These are phyloP conservation scores for Daphoenositta chrysoptera DNA, from an alignment of 2,113 vertebrate genomes.

Conservation along the genomic window DNA sequence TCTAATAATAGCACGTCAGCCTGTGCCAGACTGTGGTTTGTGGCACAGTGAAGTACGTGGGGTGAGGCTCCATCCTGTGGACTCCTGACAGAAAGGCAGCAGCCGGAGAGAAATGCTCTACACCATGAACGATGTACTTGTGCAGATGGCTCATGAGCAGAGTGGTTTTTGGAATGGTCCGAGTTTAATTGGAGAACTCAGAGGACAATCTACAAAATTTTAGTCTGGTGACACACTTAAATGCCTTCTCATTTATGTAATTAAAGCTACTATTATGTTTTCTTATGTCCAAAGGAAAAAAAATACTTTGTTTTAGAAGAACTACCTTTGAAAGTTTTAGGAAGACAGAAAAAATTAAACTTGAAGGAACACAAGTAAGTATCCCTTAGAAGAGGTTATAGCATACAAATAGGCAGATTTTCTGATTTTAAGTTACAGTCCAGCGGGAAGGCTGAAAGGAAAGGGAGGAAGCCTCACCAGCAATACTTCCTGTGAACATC, in stretches of 20 bases:
- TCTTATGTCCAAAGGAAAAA: neutral
- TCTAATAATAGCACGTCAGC: neutral
- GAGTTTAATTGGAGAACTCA: neutral
- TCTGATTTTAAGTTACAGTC: neutral
- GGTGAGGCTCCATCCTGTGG: neutral
- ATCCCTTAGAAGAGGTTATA: neutral
- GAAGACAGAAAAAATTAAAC: neutral
- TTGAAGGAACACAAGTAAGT: neutral
- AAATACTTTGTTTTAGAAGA: neutral
- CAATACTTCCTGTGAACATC: neutral
- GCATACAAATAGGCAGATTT: neutral
- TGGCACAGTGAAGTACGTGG: fast-evolving
- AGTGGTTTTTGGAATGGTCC: neutral
- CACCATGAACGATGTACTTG: fast-evolving
- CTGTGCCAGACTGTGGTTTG: neutral
- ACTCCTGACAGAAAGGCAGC: neutral
- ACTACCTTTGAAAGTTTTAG: neutral
- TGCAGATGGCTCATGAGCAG: neutral
- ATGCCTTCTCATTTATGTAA: neutral
- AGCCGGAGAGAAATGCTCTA: neutral
- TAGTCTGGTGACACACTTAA: neutral
- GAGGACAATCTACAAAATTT: neutral
- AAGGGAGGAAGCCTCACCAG: neutral
- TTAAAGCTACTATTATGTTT: neutral
- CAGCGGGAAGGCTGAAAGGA: neutral